These are phyloP conservation scores for Aspidiotus destructor DNA, from an alignment of 2,888 invertebrate species.

Conservation along the genomic window DNA sequence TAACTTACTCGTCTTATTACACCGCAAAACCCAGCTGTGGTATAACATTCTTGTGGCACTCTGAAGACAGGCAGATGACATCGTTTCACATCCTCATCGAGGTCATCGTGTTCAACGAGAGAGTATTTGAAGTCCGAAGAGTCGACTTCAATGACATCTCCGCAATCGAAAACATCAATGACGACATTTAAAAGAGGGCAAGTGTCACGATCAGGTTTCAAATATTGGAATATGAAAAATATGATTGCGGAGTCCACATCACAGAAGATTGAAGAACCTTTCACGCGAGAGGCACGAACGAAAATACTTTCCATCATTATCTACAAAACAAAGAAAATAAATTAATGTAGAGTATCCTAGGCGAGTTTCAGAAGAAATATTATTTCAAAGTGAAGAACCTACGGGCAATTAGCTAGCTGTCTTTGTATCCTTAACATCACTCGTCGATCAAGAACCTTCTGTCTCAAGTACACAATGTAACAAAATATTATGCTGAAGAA, in stretches of 20 bases:
- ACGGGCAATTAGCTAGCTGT: slow-evolving; percentile 55
- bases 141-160: slow-evolving; percentile 41
- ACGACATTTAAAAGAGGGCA: slow-evolving; percentile 36
- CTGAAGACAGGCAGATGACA: slow-evolving; percentile 34
- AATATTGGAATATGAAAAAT: slow-evolving; percentile 52
- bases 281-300: slow-evolving; percentile 33
- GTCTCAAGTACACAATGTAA: slow-evolving; percentile 57
- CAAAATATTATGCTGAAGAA: slow-evolving; percentile 55
- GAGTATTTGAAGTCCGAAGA: slow-evolving; percentile 42
- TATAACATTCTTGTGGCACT: slow-evolving; percentile 47
- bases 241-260: slow-evolving; percentile 56
- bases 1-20: slow-evolving; percentile 51
- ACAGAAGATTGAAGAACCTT: slow-evolving; percentile 40
- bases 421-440: slow-evolving; percentile 59
- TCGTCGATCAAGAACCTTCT: slow-evolving; percentile 56
- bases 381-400: slow-evolving; percentile 22
- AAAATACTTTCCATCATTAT: slow-evolving; percentile 6
- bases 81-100: slow-evolving; percentile 41
- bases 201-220: slow-evolving; percentile 40
- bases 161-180: slow-evolving; percentile 34
- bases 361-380: not conserved
- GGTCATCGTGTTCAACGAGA: slow-evolving; percentile 41
- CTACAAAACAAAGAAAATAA: not conserved
- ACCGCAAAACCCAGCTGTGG: slow-evolving; percentile 68
- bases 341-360: slow-evolving; percentile 14